Evolutionary conservation across 1,140 invertebrate species (phyloP).

Genomic region (Metaphire vulgaris): DNA sequence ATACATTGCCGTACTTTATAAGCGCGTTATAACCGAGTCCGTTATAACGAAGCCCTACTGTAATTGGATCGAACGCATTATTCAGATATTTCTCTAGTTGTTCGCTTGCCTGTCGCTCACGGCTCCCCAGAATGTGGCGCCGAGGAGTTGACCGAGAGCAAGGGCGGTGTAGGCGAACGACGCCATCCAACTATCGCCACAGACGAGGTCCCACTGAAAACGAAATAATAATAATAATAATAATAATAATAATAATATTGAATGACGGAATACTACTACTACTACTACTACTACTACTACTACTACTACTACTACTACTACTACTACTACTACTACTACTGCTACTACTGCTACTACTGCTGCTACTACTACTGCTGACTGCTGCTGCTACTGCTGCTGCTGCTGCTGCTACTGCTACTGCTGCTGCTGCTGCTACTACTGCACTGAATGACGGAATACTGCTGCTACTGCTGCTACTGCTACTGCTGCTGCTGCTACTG

Average conservation of each 20-base stretch:
- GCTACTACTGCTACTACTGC: not conserved
- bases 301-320: constrained; percentile 3
- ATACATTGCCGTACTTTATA: too few species aligned
- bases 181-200: constrained; percentile 8
- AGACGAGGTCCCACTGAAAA: constrained; percentile 22
- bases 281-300: constrained; percentile 2
- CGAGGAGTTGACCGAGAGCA: constrained; percentile 14
- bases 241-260: not conserved
- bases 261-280: constrained; percentile 3
- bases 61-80: too few species aligned
- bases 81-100: too few species aligned
- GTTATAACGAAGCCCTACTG: too few species aligned
- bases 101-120: constrained; percentile 17
- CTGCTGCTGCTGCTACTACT: not conserved
- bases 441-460: not conserved
- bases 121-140: constrained; percentile 11
- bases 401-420: not conserved
- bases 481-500: too few species aligned
- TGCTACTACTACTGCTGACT: not conserved
- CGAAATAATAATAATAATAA: not conserved
- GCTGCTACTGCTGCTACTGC: too few species aligned
- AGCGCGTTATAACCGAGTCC: too few species aligned
- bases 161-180: constrained; percentile 16
- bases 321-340: constrained; percentile 2
- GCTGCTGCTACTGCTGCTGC: too few species aligned